Evolutionary conservation across 2,888 invertebrate species (phyloP).

Genomic region (Gortyna flavago): DNA sequence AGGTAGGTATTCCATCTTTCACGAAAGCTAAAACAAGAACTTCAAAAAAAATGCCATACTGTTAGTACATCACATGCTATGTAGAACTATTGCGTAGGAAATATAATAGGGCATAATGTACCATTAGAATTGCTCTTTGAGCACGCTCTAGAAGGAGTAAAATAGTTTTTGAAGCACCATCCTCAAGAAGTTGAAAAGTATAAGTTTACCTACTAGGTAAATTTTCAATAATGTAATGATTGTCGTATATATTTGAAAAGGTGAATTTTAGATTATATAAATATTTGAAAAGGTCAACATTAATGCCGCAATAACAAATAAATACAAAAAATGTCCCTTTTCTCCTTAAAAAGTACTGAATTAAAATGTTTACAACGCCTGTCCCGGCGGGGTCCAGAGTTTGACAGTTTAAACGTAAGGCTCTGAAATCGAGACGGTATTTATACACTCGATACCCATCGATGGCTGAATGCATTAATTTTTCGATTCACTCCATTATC

Average conservation of each 20-base stretch:
- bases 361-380: conserved; percentile 36
- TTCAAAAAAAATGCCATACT: neutral
- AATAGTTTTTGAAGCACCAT: too few relatives aligned
- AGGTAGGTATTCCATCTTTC: neutral
- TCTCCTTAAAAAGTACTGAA: neutral
- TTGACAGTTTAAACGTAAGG: conserved; percentile 52
- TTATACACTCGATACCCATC: conserved; percentile 22
- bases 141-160: too few relatives aligned
- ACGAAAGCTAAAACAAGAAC: neutral
- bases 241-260: neutral
- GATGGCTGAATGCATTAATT: conserved; percentile 15
- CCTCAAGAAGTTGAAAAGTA: too few relatives aligned
- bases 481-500: neutral
- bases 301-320: neutral
- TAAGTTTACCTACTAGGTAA: too few relatives aligned
- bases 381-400: conserved; percentile 20
- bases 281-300: neutral
- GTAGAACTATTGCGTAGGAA: neutral
- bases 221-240: neutral
- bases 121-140: too few relatives aligned
- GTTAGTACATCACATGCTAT: neutral
- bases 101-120: neutral
- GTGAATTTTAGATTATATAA: neutral
- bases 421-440: conserved; percentile 33
- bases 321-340: neutral